Conservation (phyloP, 2,888 invertebrate genomes). For the Sarcophaga rosellei region DNA sequence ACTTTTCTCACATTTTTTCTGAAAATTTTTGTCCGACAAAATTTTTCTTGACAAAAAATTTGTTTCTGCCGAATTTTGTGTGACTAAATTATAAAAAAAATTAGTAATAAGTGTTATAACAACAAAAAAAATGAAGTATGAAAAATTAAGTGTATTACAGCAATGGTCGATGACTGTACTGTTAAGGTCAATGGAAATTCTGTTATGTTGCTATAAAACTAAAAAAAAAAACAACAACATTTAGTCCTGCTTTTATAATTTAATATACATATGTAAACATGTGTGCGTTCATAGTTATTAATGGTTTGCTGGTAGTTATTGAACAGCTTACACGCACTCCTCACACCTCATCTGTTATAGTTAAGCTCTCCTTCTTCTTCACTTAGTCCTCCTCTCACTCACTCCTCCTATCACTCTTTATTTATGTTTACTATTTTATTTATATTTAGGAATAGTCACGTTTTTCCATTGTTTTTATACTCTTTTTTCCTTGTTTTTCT, state of each 20-base stretch:
- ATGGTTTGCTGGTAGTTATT: no score
- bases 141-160: no score
- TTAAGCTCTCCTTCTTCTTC: not conserved
- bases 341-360: not conserved
- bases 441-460: conserved; percentile 60
- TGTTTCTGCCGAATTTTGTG: no score
- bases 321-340: no score
- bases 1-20: no score
- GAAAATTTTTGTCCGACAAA: no score
- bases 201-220: conserved; percentile 27
- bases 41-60: no score
- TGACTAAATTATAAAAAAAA: not conserved
- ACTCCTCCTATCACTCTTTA: not conserved
- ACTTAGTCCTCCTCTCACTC: not conserved
- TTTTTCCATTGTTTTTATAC: conserved; percentile 54
- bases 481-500: conserved; percentile 19
- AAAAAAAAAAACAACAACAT: no score
- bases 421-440: conserved; percentile 32
- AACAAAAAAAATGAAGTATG: conserved; percentile 3
- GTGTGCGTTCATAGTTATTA: no score
- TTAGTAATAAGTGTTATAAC: no score
- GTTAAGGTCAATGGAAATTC: conserved; percentile 63
- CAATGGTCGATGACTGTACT: not conserved
- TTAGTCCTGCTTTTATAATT: no score
- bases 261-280: no score